Evolutionary conservation across 1,140 invertebrate genomes (phyloP), one percentile per base, ranked within the genome.

Genomic region (Ganaspis sp.): DNA sequence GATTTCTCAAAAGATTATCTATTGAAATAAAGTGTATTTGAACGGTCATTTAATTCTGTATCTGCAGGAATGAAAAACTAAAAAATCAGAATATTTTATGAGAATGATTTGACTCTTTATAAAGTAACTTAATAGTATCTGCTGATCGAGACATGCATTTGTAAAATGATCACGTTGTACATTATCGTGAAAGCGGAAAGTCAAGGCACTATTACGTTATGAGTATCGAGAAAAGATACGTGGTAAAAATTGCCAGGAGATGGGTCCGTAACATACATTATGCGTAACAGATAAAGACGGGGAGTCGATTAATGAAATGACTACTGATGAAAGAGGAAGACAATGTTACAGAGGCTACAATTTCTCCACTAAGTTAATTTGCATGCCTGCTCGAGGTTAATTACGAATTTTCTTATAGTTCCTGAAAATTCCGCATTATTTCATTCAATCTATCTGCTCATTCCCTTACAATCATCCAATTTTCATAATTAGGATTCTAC

Each of bases 311-410:
- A 64, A 64, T 64, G 58, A 64, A 64, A 64, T 64, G 58, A 64
- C 23, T 64, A 64, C 58, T 64, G 58, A 64, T 29, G 58, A 64
- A n/a, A 8, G 58, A 29, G 26, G 15, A 64, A 64, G 23, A 34
- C 11, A 64, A 29, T 64, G 23, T 17, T n/a, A n/a, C 26, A 26
- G 26, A 19, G 4, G 12, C 58, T 29, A 64, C 53, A 64, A 15
- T 26, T 64, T 64, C 58, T 58, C 9, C 5, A 49, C 77, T 75
- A 79, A 80, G 78, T 82, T 80, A 82, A 82, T 82, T 83, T 81
- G 75, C 79, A 79, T 83, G 73, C 81, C 77, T 76, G 81, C 70
- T 73, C 75, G 74, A 80, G 78, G 81, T 75, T 83, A 83, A 83
- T 80, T 80, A 80, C 79, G 76, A 78, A 76, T 78, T 78, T 80